Conservation (phyloP, 2,797 vertebrate species). For the Enteromius argenteus region DNA sequence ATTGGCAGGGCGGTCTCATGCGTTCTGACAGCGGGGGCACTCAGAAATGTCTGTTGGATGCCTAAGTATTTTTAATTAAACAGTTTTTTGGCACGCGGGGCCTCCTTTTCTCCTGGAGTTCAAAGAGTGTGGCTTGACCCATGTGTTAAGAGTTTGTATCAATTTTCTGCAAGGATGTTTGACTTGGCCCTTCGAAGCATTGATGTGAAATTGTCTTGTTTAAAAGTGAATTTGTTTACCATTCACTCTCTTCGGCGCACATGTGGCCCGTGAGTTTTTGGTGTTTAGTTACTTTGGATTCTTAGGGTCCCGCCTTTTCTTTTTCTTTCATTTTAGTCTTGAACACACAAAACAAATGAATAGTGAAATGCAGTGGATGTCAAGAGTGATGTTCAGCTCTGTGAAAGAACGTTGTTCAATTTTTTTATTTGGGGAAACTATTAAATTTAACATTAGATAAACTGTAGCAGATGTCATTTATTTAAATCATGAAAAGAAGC, state of each 20-base stretch:
- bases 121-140: constrained; percentile 79
- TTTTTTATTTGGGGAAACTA: neutral
- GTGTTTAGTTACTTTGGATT: constrained; percentile 66
- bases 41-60: constrained; percentile 72
- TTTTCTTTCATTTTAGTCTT: constrained; percentile 52
- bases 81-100: constrained; percentile 71
- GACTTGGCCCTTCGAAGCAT: constrained; percentile 78
- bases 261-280: constrained; percentile 72
- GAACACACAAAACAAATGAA: constrained; percentile 21
- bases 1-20: constrained; percentile 78
- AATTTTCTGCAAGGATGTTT: constrained; percentile 82
- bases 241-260: constrained; percentile 69
- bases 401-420: neutral
- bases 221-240: constrained; percentile 86
- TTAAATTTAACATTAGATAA: neutral
- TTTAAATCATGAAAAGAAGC: neutral
- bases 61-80: constrained; percentile 85
- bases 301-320: constrained; percentile 53
- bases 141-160: constrained; percentile 86
- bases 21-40: constrained; percentile 76
- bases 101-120: constrained; percentile 70
- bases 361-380: neutral
- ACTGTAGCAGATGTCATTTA: neutral
- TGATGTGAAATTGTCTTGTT: constrained; percentile 83
- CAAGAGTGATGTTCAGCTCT: neutral